Evolutionary conservation across 2,888 invertebrate species (phyloP), one percentile per base, ranked within the genome.

Genomic region (Cantharis lateralis): DNA sequence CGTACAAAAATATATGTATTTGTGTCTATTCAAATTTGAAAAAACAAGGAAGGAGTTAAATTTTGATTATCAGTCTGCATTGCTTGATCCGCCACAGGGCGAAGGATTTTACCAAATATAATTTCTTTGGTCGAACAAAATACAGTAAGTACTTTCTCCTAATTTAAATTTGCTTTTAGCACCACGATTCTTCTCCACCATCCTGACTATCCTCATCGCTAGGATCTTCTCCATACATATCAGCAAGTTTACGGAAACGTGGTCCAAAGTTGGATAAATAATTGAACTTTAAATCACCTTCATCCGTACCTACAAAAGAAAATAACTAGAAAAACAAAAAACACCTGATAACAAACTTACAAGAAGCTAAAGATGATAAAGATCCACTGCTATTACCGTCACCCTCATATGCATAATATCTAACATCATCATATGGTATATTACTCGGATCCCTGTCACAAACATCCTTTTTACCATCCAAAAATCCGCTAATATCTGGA

Each of bases 351-450:
- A 28, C 15, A 79, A 83, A 91, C 91, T 90, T 86, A 92, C 96
- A 96, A 83, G 97, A 97, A 81, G 96, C 96, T 82, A 97, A 90
- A 66, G 97, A 96, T 71, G 98, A 98, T 18, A 98, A 91, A 10
- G 97, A 97, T 81, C 98, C 98, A 81, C 95, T 96, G 48, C 90
- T 91, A 87, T 97, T 97, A 82, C 97, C 97, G 87, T 96, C 97
- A 68, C 98, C 98, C 89, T 99, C 99, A 87, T 98, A 99, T 75
- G 97, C 98, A 88, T 98, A 99, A 88, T 99, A 96, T 77, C 98
- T 93, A 16, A 99, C 96, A 88, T 98, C 98, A 88, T 99, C 99
- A 86, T 95, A 96, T 0, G 98, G 98, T 84, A 94, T 93, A 82
- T 95, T 96, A 84, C 95, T 95, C 1, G 96, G 95, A 88, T 99